Percentiles rank a stretch among this genome's conserved stretches.
phyloP scores from a whole-genome alignment of 2,888 invertebrate species.

The Boloria selene region DNA sequence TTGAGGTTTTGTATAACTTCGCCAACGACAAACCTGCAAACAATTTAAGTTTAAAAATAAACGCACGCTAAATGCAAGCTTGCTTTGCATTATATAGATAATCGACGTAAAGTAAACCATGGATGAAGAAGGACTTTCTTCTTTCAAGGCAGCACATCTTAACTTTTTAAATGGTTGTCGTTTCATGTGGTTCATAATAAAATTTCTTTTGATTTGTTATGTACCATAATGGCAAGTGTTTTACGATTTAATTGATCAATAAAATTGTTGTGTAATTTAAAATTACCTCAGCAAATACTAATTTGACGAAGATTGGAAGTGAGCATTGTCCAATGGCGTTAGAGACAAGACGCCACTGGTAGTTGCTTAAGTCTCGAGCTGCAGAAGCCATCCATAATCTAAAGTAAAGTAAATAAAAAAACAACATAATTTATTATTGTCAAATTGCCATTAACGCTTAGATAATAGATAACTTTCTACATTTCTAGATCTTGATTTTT shows the following conservation, averaged over 20 bases:
- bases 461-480: neutral
- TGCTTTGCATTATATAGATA: no score
- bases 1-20: slow-evolving; percentile 96
- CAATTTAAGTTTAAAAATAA: neutral
- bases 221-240: no score
- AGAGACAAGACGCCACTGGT: slow-evolving; percentile 96
- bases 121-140: no score
- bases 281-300: slow-evolving; percentile 94
- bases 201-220: no score
- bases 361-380: slow-evolving; percentile 93
- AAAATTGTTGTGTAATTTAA: neutral
- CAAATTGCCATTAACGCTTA: neutral
- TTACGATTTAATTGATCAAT: neutral
- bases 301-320: slow-evolving; percentile 97
- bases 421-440: neutral
- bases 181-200: no score
- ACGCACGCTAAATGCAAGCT: no score
- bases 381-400: slow-evolving; percentile 97
- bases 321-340: slow-evolving; percentile 97
- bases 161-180: no score
- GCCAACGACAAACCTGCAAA: slow-evolving; percentile 92
- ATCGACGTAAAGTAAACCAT: no score
- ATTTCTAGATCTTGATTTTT: no score
- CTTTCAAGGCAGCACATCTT: no score
- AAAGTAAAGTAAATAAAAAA: slow-evolving; percentile 35